Evolutionary conservation across 2,797 vertebrate species (phyloP).

Genomic region (Anguilla obscura): DNA sequence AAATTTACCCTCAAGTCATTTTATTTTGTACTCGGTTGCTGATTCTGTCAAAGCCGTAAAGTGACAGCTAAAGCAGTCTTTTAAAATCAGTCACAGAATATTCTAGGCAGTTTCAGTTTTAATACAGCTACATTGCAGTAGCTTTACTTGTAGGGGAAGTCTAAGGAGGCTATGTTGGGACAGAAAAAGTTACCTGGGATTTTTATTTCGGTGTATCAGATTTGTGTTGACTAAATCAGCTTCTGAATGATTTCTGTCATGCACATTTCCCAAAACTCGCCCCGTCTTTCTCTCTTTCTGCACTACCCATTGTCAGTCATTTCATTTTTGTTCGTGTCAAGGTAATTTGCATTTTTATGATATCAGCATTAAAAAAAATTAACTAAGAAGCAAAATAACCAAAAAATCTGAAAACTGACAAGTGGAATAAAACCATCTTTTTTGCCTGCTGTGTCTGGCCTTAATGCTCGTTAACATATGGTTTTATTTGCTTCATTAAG

Average conservation of each 20-base stretch:
- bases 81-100: background rate
- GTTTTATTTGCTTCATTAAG: background rate
- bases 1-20: constrained; percentile 17
- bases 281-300: background rate
- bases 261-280: background rate
- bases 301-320: background rate
- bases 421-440: background rate
- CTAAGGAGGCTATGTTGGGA: background rate
- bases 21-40: constrained; percentile 8
- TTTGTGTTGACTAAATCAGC: background rate
- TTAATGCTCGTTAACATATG: background rate
- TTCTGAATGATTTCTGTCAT: background rate
- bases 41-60: constrained; percentile 16
- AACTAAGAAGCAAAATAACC: background rate
- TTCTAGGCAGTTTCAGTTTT: background rate
- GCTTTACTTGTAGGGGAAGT: background rate
- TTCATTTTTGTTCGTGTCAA: background rate
- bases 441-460: background rate
- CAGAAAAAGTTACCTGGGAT: background rate
- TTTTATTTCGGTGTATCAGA: background rate
- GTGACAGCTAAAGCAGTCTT: constrained; percentile 7
- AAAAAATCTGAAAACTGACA: background rate
- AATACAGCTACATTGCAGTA: background rate
- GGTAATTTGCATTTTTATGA: background rate
- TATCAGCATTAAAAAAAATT: background rate